phyloP scores from a whole-genome alignment of 2,888 invertebrate genomes.

The Andricus quercusramuli region DNA sequence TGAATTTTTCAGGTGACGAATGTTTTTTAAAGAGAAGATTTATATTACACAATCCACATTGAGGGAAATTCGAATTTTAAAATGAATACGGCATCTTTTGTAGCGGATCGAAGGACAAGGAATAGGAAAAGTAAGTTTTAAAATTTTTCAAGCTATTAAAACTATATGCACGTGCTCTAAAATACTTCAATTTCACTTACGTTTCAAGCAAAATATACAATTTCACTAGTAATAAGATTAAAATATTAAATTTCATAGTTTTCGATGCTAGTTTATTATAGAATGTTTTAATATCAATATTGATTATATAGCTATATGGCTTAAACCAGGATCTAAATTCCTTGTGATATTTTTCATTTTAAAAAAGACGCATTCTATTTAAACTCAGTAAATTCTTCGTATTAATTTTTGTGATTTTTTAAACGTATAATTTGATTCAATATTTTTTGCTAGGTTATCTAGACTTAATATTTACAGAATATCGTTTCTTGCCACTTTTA shows the following conservation, averaged over 20 bases:
- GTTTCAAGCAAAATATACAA: too few species aligned
- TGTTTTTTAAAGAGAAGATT: neutral
- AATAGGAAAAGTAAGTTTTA: constrained; percentile 27
- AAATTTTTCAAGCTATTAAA: neutral
- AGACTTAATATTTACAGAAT: neutral
- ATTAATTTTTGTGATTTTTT: too few species aligned
- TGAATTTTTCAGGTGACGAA: constrained; percentile 16
- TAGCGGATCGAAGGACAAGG: neutral
- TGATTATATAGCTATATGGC: too few species aligned
- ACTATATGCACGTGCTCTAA: neutral
- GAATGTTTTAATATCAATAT: neutral
- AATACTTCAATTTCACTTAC: too few species aligned
- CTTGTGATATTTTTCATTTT: too few species aligned
- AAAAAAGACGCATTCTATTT: too few species aligned
- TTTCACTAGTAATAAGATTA: too few species aligned
- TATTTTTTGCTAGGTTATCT: neutral
- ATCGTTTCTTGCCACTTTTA: too few species aligned
- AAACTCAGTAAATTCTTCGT: too few species aligned
- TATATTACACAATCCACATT: neutral
- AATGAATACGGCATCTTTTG: constrained; percentile 12
- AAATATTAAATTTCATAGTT: neutral
- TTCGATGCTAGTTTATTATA: neutral
- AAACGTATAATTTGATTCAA: too few species aligned
- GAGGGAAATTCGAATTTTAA: neutral
- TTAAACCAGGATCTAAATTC: too few species aligned